phyloP scores from a whole-genome alignment of 2,113 vertebrate genomes.

The Microcebus griseorufus region DNA sequence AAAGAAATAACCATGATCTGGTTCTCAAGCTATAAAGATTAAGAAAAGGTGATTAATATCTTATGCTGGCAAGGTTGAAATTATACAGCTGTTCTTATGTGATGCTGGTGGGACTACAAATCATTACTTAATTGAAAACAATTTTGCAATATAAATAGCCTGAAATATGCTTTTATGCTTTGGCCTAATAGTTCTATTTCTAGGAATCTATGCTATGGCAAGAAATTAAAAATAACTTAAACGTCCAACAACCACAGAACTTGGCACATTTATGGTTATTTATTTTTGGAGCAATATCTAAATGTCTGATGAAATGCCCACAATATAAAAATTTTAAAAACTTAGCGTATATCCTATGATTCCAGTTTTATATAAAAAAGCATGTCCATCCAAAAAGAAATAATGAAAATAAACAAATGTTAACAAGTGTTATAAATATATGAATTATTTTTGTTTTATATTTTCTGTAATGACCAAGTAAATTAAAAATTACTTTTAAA shows the following conservation, averaged over 20 bases:
- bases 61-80: not conserved
- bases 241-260: not conserved
- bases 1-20: not conserved
- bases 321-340: not conserved
- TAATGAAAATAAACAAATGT: conserved; percentile 9
- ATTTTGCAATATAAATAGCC: not conserved
- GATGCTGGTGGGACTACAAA: not conserved
- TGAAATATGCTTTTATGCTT: not conserved
- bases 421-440: not conserved
- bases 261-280: not conserved
- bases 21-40: not conserved
- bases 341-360: not conserved
- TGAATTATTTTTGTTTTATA: conserved; percentile 33
- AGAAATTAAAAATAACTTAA: conserved; percentile 12
- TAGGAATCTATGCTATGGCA: not conserved
- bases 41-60: not conserved
- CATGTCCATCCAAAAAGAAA: not conserved
- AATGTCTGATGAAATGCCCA: not conserved
- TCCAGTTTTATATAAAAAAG: not conserved
- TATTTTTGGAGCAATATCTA: not conserved
- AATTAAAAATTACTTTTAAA: conserved; percentile 18
- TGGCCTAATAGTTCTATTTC: conserved; percentile 34
- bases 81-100: not conserved
- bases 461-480: not conserved
- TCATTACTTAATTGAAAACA: not conserved